phyloP scores from a whole-genome alignment of 2,797 vertebrate genomes.

The Phylloscopus collybita region DNA sequence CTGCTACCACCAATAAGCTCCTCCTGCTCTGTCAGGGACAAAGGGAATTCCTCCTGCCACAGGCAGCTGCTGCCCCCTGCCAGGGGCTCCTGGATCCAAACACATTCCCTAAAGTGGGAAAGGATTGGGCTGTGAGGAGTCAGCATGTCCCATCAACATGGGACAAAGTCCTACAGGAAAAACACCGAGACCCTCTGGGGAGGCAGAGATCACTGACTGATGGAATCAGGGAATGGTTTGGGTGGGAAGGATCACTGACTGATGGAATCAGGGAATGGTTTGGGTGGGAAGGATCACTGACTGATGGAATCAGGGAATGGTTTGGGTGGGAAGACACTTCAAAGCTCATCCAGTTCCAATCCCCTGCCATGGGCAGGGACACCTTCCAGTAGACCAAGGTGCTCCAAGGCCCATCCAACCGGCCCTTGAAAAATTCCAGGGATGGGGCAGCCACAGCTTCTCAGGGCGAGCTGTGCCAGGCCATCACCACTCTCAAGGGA shows the following conservation, averaged over 20 bases:
- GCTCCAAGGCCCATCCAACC: neutral
- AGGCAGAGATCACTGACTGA: neutral
- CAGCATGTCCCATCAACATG: fast-evolving
- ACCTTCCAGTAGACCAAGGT: neutral
- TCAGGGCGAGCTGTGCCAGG: neutral
- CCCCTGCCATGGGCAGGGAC: neutral
- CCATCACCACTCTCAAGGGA: fast-evolving
- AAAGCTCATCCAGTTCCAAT: neutral
- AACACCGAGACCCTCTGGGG: fast-evolving
- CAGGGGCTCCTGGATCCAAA: neutral
- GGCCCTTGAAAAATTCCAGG: neutral
- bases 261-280: neutral
- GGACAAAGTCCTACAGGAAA: neutral
- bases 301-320: neutral
- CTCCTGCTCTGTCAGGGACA: neutral
- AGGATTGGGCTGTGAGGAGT: neutral
- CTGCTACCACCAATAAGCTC: neutral
- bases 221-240: neutral
- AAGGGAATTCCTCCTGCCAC: neutral
- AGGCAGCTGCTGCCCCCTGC: neutral
- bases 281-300: fast-evolving
- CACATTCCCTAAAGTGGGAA: neutral
- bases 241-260: fast-evolving
- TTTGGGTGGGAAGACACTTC: neutral
- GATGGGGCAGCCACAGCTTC: neutral